Evolutionary conservation across 2,888 invertebrate species (phyloP), one percentile per base, ranked within the genome.

Genomic region (Oasisia sp.): DNA sequence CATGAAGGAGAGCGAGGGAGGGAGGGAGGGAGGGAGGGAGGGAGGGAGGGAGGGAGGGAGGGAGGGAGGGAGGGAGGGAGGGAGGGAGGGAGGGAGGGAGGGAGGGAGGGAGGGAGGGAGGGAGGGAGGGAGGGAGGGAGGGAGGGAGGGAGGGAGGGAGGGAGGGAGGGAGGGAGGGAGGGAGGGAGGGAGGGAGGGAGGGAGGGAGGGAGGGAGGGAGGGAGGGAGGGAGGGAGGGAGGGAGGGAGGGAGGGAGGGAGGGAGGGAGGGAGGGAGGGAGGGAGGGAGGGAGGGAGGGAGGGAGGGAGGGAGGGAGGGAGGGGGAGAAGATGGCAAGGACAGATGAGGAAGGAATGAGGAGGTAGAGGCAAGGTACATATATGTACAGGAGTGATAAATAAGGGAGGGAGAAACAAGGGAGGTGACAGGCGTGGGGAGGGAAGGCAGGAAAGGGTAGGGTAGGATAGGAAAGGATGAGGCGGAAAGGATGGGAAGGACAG

Each of bases 121-220:
- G 1, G 4, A 4, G 38, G 38, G 4, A 38, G 38, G 38, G 4
- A 2, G 4, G 38, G 38, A 38, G 38, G 4, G 38, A 4, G 4
- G 1, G 38, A 38, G 38, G 74, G 27, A 19, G 19, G 3, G 7
- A 74, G 7, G 19, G 27, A 27, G 4, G 74, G 74, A 19, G 27
- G 74, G 74, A 19, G 3, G 4, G 74, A 74, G 0, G 99, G 99
- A 97, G 99, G 99, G 95, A 99, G 99, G 97, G 97, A 94, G 94
- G 89, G 44, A 38, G 1, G 14, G 12, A 14, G 19, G 90, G 90
- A 7, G 2, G 14, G 19, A 32, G 32, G 32, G 19, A 12, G n/a
- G n/a, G n/a, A 27, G 32, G 12, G 27, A 32, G 12, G 1, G 3
- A 90, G n/a, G 32, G 90, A 32, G 19, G 12, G 14, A n/a, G 27